Base-by-base conservation (phyloP, 1,140 invertebrate species). In the Steinernema khuongi region DNA sequence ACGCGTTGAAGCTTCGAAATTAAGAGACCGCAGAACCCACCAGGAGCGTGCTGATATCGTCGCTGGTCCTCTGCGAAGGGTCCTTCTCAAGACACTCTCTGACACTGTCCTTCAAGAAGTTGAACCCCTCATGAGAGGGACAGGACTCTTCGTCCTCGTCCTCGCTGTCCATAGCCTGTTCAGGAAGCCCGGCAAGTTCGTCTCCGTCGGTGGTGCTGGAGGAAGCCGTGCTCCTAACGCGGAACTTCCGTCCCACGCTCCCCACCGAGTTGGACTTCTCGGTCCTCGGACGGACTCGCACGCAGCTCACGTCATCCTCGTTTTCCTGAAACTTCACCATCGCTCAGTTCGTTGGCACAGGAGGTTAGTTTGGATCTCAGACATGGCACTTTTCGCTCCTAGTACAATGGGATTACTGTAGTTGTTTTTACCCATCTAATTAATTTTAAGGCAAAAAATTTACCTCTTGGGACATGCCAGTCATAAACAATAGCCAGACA, bases 1-100 rank as follows among this genome's bases (percentile, higher is more conserved):
- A 19, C 43, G 19, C 2, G 43, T 73, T 18, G 18, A 73, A 74
- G 43, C n/a, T 31, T 30, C 31, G 11, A 19, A 66, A 72, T 29
- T 26, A 26, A 29, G 26, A 0, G 17, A 74, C 1, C 41, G 17
- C 1, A 14, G 17, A 71, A 71, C 50, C 70, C 50, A 80, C 79
- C 41, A 98, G 87, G 0, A 99, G 89, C 67, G 92, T 91, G 87
- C 96, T 93, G 81, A 99, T 93, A 85, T 99, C 96, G 75, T 97
- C 94, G 79, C 94, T 92, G 7, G 91, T 92, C 79, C 96, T 88
- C 80, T 97, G 94, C 66, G 90, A 90, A 4, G 95, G 94, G 86
- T 97, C 94, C 87, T 97, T 98, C 85, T 98, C 94, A 68, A 99
- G 88, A 85, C 95, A 97, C 86, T 99, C 96, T 76, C 95, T 88